Conservation (phyloP, 2,888 invertebrate genomes). For the Campoplex nolae region DNA sequence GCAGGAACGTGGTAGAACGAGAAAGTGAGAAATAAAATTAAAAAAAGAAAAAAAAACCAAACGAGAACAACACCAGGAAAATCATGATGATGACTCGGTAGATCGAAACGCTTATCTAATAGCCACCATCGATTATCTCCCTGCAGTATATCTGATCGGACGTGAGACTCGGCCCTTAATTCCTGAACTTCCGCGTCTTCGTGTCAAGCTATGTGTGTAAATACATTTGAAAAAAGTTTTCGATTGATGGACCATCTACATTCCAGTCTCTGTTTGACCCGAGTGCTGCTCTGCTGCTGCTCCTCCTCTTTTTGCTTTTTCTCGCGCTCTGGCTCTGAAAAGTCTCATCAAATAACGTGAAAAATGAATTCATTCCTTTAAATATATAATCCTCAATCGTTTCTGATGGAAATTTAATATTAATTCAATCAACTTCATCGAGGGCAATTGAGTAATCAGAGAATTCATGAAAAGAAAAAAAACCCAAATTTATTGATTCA, state of each 20-base stretch:
- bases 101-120: constrained; percentile 64
- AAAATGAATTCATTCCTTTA: background rate
- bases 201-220: constrained; percentile 19
- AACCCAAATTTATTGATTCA: too few species aligned
- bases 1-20: background rate
- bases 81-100: constrained; percentile 60
- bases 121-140: constrained; percentile 57
- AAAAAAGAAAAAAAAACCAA: background rate
- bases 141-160: constrained; percentile 19
- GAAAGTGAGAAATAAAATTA: background rate
- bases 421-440: background rate
- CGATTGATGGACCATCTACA: constrained; percentile 9
- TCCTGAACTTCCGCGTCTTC: constrained; percentile 16
- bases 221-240: background rate
- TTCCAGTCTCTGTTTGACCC: background rate
- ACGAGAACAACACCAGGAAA: constrained; percentile 15
- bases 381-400: background rate
- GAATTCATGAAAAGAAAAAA: too few species aligned
- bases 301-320: background rate
- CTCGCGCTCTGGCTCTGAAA: background rate
- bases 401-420: background rate
- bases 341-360: background rate
- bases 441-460: background rate
- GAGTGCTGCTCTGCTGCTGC: background rate
- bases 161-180: constrained; percentile 2